phyloP scores from a whole-genome alignment of 2,888 invertebrate species.

The Drosophila nigritarsus region DNA sequence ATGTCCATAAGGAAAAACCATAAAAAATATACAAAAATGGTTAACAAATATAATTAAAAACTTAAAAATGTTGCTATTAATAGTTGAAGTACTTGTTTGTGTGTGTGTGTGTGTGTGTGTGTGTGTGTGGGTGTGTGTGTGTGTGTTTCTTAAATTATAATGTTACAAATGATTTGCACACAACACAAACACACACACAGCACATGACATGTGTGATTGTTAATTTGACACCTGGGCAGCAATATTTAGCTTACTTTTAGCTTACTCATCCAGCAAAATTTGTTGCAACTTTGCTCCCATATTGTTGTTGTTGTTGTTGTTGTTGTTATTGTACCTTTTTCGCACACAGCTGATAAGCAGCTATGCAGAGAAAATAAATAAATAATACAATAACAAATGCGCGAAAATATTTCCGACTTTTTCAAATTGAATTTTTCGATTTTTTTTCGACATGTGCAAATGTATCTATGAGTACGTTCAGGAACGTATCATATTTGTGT shows the following conservation, averaged over 20 bases:
- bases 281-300: conserved; percentile 2
- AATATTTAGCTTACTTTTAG: not conserved
- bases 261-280: conserved; percentile 31
- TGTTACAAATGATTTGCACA: conserved; percentile 23
- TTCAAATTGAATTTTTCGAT: conserved; percentile 10
- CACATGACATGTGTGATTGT: not conserved
- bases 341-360: conserved; percentile 48
- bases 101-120: too few relatives aligned
- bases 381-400: conserved; percentile 10
- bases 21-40: not conserved
- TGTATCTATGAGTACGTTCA: conserved; percentile 63
- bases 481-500: conserved; percentile 57
- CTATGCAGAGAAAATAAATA: not conserved
- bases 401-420: conserved; percentile 46
- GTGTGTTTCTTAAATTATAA: not conserved
- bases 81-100: not conserved
- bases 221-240: conserved; percentile 12
- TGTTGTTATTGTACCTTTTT: conserved; percentile 10
- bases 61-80: not conserved
- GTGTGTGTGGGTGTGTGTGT: too few relatives aligned
- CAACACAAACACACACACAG: not conserved
- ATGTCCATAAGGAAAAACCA: too few relatives aligned
- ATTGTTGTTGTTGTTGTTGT: conserved; percentile 11
- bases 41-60: not conserved
- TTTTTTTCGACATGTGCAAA: conserved; percentile 22